Evolutionary conservation across 2,113 vertebrate genomes (phyloP).

Genomic region (Irena cyanogastra): DNA sequence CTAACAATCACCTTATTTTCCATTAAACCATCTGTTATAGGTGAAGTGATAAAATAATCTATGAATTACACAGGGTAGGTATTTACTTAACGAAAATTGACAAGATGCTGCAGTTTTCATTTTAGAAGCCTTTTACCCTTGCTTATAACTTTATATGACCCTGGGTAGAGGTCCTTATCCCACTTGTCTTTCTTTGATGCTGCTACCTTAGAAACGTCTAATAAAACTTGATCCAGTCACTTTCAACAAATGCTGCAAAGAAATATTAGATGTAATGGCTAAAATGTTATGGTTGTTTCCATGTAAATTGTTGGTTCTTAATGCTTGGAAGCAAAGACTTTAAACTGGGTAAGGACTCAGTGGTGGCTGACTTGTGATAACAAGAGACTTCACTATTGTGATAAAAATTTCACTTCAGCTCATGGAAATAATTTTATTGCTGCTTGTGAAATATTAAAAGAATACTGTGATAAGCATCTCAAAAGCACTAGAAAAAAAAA

Average conservation of each 20-base stretch:
- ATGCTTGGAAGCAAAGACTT: constrained; percentile 5
- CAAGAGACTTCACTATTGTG: neutral
- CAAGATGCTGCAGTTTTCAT: neutral
- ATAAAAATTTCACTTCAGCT: neutral
- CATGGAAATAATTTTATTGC: neutral
- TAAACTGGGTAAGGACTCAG: neutral
- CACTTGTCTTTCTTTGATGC: neutral
- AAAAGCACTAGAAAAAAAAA: neutral
- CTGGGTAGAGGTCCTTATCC: neutral
- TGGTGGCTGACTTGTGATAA: neutral
- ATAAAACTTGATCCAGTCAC: neutral
- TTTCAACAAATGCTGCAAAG: neutral
- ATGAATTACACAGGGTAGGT: neutral
- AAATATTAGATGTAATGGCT: neutral
- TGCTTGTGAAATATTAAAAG: neutral
- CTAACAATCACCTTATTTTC: neutral
- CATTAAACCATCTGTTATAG: neutral
- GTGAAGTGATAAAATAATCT: neutral
- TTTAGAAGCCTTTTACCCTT: neutral
- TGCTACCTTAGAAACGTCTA: neutral
- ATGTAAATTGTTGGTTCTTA: neutral
- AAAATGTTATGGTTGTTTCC: neutral
- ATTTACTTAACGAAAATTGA: neutral
- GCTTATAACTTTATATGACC: neutral
- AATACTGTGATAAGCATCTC: neutral